Percentiles rank a stretch among this genome's conserved stretches.
Conservation (phyloP, 1,140 invertebrate genomes). For the Zaprionus vittiger region DNA sequence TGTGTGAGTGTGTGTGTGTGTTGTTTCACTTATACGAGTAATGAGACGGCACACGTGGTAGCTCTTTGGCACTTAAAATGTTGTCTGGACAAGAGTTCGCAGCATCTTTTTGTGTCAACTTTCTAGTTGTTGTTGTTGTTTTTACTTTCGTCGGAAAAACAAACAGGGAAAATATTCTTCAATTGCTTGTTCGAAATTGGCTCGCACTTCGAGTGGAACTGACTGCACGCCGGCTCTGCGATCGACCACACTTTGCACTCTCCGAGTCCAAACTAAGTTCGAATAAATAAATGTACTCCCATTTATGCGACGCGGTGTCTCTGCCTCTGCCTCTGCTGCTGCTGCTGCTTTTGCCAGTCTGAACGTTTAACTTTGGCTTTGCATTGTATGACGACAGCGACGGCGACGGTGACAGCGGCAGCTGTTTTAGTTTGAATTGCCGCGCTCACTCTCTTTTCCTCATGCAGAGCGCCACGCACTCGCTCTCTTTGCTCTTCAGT, state of each 20-base stretch:
- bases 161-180: neutral
- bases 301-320: conserved; percentile 55
- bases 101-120: neutral
- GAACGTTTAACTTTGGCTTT: conserved; percentile 65
- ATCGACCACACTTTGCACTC: conserved; percentile 53
- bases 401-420: conserved; percentile 15
- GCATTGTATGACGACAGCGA: conserved; percentile 35
- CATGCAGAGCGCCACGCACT: conserved; percentile 30
- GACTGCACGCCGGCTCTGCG: conserved; percentile 4
- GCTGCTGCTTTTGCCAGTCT: conserved; percentile 16
- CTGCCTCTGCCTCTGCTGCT: conserved; percentile 18
- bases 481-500: conserved; percentile 21
- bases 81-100: conserved; percentile 21
- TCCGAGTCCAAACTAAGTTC: conserved; percentile 71
- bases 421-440: conserved; percentile 38
- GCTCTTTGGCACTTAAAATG: neutral
- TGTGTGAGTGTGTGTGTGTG: neutral
- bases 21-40: conserved; percentile 10
- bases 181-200: conserved; percentile 12
- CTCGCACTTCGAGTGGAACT: neutral
- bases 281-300: conserved; percentile 47
- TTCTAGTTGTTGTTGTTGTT: neutral
- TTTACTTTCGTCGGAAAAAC: neutral
- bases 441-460: conserved; percentile 3
- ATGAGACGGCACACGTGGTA: conserved; percentile 50